Percentiles rank a stretch among this genome's conserved stretches.
Evolutionary conservation across 2,888 invertebrate species (phyloP).

Genomic region (Iphiclides podalirius): DNA sequence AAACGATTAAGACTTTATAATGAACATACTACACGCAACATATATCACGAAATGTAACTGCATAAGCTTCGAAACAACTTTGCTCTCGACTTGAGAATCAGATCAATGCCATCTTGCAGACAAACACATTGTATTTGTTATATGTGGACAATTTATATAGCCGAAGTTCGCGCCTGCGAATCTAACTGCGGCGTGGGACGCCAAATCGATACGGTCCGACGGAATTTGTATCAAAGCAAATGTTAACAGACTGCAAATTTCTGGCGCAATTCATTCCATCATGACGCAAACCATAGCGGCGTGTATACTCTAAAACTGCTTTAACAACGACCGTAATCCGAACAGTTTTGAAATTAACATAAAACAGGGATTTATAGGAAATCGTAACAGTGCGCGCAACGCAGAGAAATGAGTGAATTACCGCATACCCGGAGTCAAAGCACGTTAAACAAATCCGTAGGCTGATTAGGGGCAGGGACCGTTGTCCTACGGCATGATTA

Average conservation of each 20-base stretch:
- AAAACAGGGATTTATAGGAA: too few relatives aligned
- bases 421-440: conserved; percentile 24
- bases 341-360: too few relatives aligned
- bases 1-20: too few relatives aligned
- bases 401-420: conserved; percentile 13
- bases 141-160: conserved; percentile 3
- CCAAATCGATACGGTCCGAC: conserved; percentile 15
- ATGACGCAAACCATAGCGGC: too few relatives aligned
- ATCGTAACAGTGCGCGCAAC: background rate
- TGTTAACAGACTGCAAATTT: background rate
- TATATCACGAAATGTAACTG: background rate
- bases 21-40: too few relatives aligned
- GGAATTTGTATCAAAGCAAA: background rate
- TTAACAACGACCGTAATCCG: too few relatives aligned
- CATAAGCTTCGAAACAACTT: background rate
- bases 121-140: conserved; percentile 5
- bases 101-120: conserved; percentile 12
- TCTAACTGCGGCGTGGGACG: conserved; percentile 2
- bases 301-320: too few relatives aligned
- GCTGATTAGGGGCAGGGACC: conserved; percentile 30
- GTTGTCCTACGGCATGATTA: conserved; percentile 15
- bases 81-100: conserved; percentile 8
- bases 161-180: conserved; percentile 21
- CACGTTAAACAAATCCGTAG: conserved; percentile 25
- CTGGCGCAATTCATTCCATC: background rate